These are phyloP conservation scores for Alentia gelatinosa DNA, from an alignment of 2,888 invertebrate species.

Conservation along the genomic window DNA sequence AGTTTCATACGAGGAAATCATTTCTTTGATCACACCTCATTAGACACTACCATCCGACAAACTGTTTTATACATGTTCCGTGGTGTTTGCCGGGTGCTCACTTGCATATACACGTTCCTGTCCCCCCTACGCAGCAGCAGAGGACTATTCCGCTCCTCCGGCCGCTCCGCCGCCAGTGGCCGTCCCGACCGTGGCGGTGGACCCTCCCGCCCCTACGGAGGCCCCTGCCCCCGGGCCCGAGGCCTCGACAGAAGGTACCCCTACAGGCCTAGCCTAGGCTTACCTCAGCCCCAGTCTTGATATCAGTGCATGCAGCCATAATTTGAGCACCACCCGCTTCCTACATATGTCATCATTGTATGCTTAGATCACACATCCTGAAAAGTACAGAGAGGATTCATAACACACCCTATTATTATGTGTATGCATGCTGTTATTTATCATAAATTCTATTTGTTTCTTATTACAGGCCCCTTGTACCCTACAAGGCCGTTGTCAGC, in stretches of 20 bases:
- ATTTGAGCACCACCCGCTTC: background rate
- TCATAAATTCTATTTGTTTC: background rate
- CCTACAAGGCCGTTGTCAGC: background rate
- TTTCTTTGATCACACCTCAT: no score
- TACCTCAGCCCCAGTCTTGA: background rate
- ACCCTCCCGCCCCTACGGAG: background rate
- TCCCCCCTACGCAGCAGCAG: background rate
- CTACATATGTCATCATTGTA: no score
- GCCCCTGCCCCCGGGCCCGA: background rate
- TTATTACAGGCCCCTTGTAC: background rate
- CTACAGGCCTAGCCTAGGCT: background rate
- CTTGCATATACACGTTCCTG: conserved; percentile 17
- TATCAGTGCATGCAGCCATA: background rate
- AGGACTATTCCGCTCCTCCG: background rate
- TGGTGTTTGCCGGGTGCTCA: no score
- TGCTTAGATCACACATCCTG: background rate
- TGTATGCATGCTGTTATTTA: background rate
- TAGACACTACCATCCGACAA: no score
- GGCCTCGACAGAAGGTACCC: background rate
- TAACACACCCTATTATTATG: no score
- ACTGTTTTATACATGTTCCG: no score
- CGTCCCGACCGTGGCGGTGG: background rate
- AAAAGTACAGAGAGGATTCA: no score
- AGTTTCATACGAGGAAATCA: no score
- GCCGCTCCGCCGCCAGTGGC: background rate